phyloP scores from a whole-genome alignment of 2,113 vertebrate species.

The Dicrurus megarhynchus region DNA sequence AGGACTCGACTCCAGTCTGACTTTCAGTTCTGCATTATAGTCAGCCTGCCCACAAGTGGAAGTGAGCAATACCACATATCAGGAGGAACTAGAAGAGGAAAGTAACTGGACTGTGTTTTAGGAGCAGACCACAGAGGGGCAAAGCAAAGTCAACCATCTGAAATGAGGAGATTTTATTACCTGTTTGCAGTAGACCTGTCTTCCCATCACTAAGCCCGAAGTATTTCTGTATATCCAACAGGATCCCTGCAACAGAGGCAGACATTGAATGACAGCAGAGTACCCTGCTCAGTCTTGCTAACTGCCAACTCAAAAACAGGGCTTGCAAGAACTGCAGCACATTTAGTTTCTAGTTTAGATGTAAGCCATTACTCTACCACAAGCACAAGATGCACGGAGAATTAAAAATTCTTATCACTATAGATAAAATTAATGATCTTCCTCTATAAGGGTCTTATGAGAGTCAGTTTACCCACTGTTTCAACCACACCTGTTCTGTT shows the following conservation, averaged over 20 bases:
- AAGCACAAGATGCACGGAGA: neutral
- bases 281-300: neutral
- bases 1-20: neutral
- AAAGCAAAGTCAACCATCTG: neutral
- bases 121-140: neutral
- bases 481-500: neutral
- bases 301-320: neutral
- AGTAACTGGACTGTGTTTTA: neutral
- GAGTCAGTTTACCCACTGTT: neutral
- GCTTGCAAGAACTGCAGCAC: neutral
- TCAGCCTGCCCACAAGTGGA: neutral
- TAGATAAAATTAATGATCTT: neutral
- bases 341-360: neutral
- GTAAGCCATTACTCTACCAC: neutral
- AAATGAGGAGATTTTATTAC: conserved; percentile 64
- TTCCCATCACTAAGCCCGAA: conserved; percentile 78
- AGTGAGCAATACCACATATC: neutral
- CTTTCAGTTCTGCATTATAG: neutral
- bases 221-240: conserved; percentile 85
- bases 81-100: neutral
- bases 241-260: conserved; percentile 78
- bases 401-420: neutral
- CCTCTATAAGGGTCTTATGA: rapidly evolving
- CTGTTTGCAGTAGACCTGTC: conserved; percentile 89
- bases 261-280: neutral